Evolutionary conservation across 2,797 vertebrate species (phyloP).

Genomic region (Macroramphosus scolopax): DNA sequence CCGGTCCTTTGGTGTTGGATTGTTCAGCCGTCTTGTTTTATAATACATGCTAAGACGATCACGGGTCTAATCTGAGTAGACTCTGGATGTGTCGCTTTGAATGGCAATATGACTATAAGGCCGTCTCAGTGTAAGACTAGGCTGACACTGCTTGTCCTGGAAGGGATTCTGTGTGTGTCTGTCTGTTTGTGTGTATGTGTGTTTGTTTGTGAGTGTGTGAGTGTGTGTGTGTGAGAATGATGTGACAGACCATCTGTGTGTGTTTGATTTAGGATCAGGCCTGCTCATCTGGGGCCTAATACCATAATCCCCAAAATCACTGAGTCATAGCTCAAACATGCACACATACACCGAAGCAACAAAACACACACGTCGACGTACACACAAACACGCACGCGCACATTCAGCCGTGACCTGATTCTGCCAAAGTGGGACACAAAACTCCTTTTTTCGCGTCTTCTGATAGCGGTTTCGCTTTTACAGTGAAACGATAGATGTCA

Average conservation of each 20-base stretch:
- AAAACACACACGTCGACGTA: slow-evolving; percentile 40
- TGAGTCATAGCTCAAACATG: slow-evolving; percentile 74
- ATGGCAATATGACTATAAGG: slow-evolving; percentile 68
- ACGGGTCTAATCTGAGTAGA: slow-evolving; percentile 67
- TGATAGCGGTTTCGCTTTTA: slow-evolving; percentile 47
- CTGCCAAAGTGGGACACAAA: slow-evolving; percentile 50
- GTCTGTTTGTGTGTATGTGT: slow-evolving; percentile 36
- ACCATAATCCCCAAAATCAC: slow-evolving; percentile 78
- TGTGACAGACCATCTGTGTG: slow-evolving; percentile 62
- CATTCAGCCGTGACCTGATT: slow-evolving; percentile 54
- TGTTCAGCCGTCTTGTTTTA: slow-evolving; percentile 70
- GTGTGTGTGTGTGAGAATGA: slow-evolving; percentile 32
- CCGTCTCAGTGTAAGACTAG: slow-evolving; percentile 62
- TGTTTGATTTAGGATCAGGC: slow-evolving; percentile 77
- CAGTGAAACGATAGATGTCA: slow-evolving; percentile 31
- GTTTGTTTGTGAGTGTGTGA: slow-evolving; percentile 23
- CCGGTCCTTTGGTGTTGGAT: slow-evolving; percentile 57
- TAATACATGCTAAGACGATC: slow-evolving; percentile 72
- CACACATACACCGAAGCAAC: slow-evolving; percentile 44
- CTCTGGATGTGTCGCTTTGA: slow-evolving; percentile 67
- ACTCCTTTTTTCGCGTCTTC: slow-evolving; percentile 33
- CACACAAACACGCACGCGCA: slow-evolving; percentile 28
- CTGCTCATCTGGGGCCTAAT: slow-evolving; percentile 77
- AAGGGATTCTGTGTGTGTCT: slow-evolving; percentile 52
- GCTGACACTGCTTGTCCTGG: slow-evolving; percentile 70